Conservation (phyloP, 2,113 vertebrate species). For the Kryptolebias marmoratus region DNA sequence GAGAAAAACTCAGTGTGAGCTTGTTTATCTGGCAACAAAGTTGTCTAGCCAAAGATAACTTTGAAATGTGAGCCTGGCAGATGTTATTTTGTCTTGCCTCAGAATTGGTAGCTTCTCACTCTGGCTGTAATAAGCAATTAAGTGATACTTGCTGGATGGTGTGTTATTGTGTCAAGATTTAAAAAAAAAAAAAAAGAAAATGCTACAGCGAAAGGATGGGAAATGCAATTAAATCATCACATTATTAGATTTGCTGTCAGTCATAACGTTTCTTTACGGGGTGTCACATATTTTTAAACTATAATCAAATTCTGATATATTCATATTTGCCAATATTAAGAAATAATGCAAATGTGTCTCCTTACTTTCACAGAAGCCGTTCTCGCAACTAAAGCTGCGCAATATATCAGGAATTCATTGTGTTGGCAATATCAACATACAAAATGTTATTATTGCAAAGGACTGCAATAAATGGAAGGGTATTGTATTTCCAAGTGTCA, state of each 20-base stretch:
- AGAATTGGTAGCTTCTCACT: conserved; percentile 26
- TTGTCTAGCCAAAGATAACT: conserved; percentile 25
- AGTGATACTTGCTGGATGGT: conserved; percentile 43
- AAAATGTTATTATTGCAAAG: neutral
- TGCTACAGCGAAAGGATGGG: conserved; percentile 15
- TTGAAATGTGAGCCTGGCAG: conserved; percentile 39
- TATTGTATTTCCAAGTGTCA: too few species aligned
- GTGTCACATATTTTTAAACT: conserved; percentile 11
- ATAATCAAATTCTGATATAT: conserved; percentile 7
- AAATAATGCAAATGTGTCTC: neutral
- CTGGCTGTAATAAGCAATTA: conserved; percentile 52
- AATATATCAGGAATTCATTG: neutral
- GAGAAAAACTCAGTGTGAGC: neutral
- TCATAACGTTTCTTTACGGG: conserved; percentile 22
- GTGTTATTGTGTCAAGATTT: conserved; percentile 52
- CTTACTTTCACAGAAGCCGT: neutral
- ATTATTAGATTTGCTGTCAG: conserved; percentile 54
- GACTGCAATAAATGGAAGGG: neutral
- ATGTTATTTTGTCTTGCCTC: conserved; percentile 29
- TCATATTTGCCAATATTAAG: neutral
- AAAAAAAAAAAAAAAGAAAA: conserved; percentile 52
- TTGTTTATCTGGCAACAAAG: conserved; percentile 38
- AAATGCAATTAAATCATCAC: conserved; percentile 55
- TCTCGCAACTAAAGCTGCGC: neutral
- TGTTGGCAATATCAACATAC: neutral